A percentile compares a stretch with the other conserved stretches of the same genome.
These are phyloP conservation scores for Capromys pilorides DNA, from an alignment of 2,797 vertebrate genomes.

Conservation along the genomic window DNA sequence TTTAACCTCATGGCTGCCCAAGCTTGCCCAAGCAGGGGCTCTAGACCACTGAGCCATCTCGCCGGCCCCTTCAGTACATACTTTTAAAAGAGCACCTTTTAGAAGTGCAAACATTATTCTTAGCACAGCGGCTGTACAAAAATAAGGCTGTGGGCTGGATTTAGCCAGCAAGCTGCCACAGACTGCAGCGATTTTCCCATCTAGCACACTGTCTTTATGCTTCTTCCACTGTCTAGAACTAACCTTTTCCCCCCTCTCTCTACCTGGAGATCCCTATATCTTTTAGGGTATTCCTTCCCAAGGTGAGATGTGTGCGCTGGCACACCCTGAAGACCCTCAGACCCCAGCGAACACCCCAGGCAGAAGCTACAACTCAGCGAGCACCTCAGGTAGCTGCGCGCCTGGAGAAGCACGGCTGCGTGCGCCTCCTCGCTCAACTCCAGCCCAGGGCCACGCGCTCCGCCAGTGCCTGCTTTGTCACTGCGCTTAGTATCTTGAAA, in stretches of 20 bases:
- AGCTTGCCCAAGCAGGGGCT: too few species aligned
- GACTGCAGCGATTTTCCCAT: neutral
- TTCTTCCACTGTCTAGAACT: neutral
- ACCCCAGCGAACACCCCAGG: neutral
- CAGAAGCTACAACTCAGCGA: neutral
- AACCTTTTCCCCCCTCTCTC: neutral
- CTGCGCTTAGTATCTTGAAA: neutral
- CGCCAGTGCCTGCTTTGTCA: neutral
- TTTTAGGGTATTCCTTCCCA: neutral
- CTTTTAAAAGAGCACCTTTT: neutral
- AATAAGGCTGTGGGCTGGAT: neutral
- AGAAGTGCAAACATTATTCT: slow-evolving; percentile 20
- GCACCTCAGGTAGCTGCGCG: neutral
- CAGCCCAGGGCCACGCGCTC: neutral
- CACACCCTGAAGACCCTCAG: neutral
- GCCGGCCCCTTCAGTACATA: neutral
- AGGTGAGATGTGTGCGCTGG: neutral
- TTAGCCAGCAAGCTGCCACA: neutral
- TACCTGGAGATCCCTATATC: neutral
- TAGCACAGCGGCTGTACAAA: neutral
- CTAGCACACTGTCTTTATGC: neutral
- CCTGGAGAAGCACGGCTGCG: neutral
- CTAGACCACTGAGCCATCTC: too few species aligned
- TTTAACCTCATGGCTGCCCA: too few species aligned
- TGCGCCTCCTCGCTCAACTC: neutral